Base-by-base conservation (phyloP, 2,113 vertebrate genomes). In the Cavia porcellus region DNA sequence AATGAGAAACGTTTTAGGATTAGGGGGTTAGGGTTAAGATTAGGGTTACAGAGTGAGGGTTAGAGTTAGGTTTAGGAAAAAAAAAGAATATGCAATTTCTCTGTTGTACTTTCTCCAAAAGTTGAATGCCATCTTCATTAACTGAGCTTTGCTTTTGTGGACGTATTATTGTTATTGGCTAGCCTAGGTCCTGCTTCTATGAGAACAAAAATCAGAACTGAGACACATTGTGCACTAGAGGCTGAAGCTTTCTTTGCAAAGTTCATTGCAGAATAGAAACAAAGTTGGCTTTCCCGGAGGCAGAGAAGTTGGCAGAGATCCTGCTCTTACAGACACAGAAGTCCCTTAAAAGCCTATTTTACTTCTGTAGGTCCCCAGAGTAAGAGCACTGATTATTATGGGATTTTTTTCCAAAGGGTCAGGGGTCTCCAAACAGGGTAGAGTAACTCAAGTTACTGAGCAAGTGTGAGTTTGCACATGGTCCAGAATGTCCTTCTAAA, bases 81-180 rank as follows among this genome's bases (percentile, higher is more conserved):
- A 50, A 52, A 52, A 52, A 52, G 50, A 8, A 52, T 52, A 11
- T 52, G 50, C 9, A 52, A 28, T 80, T 62, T 68, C 25, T 90
- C 68, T 64, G 15, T 84, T 79, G 15, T 86, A 22, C 42, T 91
- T 70, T 94, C 79, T 94, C 50, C 4, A 2, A 62, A 11, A 47
- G 45, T n/a, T 89, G 28, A 66, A 80, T 62, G 32, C 15, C 5
- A 89, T n/a, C 13, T 92, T 92, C 19, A 59, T 89, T 89, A n/a
- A 95, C 7, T 80, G 68, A 86, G n/a, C 20, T 96, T 92, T 91
- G 59, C 64, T 86, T 93, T 79, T 66, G 59, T 50, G 81, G 85
- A 70, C 24, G 5, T 86, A 38, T 59, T 66, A 22, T 66, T 75
- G 19, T 12, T 45, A 75, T 75, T 75, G 72, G 72, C 72, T 25